Base-by-base conservation (phyloP, 2,113 vertebrate genomes). In the Mixornis gularis region DNA sequence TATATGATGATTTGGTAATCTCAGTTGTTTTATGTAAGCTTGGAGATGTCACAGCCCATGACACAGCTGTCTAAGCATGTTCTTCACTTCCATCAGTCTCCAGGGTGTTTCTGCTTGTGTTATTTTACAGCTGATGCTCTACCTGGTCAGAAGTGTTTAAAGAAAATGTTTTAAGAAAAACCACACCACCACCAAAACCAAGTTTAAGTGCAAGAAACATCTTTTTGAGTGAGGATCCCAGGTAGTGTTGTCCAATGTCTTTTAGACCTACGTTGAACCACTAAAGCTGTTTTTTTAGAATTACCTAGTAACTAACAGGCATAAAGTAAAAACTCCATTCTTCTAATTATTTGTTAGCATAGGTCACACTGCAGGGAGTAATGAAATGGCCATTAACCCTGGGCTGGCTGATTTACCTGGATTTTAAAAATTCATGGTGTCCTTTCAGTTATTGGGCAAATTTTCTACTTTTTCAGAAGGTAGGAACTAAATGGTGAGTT, bases 101-200 rank as follows among this genome's bases (percentile, higher is more conserved):
- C 6, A 0, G 2, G 56, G 26, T 8, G 1, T 6, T 81, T 84
- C 71, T 91, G 38, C 12, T 17, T 56, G 7, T 0, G 0, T 43
- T 77, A 9, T 26, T 90, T 86, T 69, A 13, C 10, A 38, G 12
- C 62, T 90, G 29, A 68, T 85, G 12, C 13, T 49, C 8, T 87
- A 16, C 26, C 16, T 79, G 26, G 4, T 69, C 43, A 62, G 46
- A 66, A 81, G 12, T 5, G 7, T 70, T 83, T 29, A 52, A 64
- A 82, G 52, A 71, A 81, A 73, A 55, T 13, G 8, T 20, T 52
- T 64, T 55, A 64, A 29, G 19, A 40, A 68, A 48, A 85, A 25
- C 0, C 3, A 24, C 8, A 41, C 3, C 18, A 41, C 16, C 4
- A 24, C 25, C 21, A 40, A 36, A 82, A 60, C 27, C 25, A 56